phyloP scores from a whole-genome alignment of 1,140 invertebrate species.

The Papilio polytes region DNA sequence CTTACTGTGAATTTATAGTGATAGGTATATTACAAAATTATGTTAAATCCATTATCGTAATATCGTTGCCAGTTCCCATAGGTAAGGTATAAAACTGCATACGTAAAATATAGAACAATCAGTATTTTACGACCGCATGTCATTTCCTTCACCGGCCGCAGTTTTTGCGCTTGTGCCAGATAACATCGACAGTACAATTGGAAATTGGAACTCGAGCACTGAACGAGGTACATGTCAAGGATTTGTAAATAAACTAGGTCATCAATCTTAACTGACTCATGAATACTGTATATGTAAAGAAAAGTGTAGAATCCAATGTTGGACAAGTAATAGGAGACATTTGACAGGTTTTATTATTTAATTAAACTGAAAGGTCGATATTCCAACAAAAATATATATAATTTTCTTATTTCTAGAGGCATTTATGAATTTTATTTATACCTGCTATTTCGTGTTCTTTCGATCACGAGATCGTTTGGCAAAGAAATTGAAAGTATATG shows the following conservation, averaged over 20 bases:
- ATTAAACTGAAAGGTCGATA: background rate
- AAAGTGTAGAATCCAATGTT: background rate
- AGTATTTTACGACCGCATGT: background rate
- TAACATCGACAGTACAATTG: constrained; percentile 30
- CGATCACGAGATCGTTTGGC: background rate
- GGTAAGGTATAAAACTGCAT: background rate
- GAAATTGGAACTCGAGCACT: constrained; percentile 20
- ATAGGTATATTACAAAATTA: too few species aligned
- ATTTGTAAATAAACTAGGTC: constrained; percentile 32
- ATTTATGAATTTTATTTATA: too few species aligned
- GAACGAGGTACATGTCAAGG: constrained; percentile 35
- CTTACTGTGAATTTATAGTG: too few species aligned
- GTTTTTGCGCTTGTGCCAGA: constrained; percentile 22
- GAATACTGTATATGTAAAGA: background rate
- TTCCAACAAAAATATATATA: too few species aligned
- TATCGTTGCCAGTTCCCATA: background rate
- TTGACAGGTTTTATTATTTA: background rate
- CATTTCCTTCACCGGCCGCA: constrained; percentile 7
- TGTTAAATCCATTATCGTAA: background rate
- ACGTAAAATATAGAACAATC: background rate
- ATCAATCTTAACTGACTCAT: background rate
- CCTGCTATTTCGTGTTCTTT: background rate
- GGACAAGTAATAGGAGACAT: background rate
- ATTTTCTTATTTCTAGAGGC: too few species aligned
- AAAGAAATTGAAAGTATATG: constrained; percentile 48